phyloP scores from a whole-genome alignment of 2,888 invertebrate genomes.

The Nemotelus nigrinus region DNA sequence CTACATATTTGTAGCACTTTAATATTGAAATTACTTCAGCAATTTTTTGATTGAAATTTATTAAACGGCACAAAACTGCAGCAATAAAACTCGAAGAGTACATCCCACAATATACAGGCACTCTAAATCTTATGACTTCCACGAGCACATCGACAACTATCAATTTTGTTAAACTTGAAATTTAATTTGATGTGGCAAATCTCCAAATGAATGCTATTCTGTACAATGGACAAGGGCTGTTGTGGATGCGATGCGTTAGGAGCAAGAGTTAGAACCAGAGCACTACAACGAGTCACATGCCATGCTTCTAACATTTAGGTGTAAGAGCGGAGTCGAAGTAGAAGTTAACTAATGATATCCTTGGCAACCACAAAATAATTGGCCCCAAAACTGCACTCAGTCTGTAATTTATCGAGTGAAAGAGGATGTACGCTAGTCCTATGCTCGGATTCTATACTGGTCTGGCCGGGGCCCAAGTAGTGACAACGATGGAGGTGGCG shows the following conservation, averaged over 20 bases:
- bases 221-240: background rate
- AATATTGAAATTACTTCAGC: too few species aligned
- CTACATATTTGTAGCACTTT: too few species aligned
- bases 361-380: slow-evolving; percentile 37
- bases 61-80: too few species aligned
- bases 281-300: background rate
- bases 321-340: slow-evolving; percentile 31
- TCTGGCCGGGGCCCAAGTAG: background rate
- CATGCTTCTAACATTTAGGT: slow-evolving; percentile 26
- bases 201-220: slow-evolving; percentile 10
- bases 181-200: slow-evolving; percentile 41
- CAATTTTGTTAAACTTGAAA: slow-evolving; percentile 16
- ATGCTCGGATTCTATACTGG: background rate
- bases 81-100: too few species aligned
- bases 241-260: background rate
- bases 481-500: slow-evolving; percentile 1
- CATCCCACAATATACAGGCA: background rate
- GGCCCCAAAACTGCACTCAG: slow-evolving; percentile 38
- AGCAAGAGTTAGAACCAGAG: slow-evolving; percentile 2
- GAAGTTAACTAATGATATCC: slow-evolving; percentile 44
- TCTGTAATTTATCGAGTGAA: slow-evolving; percentile 43
- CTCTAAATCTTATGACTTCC: slow-evolving; percentile 17
- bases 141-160: slow-evolving; percentile 17
- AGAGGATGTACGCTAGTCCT: slow-evolving; percentile 29
- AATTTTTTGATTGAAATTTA: too few species aligned